A percentile compares a stretch with the other conserved stretches of the same genome.
Evolutionary conservation across 2,113 vertebrate genomes (phyloP).

Genomic region (Chlorocebus sabaeus): DNA sequence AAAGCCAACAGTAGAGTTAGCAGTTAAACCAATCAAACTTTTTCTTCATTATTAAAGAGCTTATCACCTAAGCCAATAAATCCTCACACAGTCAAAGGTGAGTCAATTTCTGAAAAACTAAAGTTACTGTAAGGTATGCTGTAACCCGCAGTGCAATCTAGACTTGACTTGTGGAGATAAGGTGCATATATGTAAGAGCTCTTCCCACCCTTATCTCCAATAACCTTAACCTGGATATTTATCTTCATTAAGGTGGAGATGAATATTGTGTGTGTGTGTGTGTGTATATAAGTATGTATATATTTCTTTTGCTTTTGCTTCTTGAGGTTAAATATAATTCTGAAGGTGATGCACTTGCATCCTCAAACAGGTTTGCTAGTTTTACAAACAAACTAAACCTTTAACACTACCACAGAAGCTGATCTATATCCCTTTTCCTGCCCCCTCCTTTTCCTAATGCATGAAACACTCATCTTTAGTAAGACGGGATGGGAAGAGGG

Average conservation of each 20-base stretch:
- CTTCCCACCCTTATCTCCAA: neutral
- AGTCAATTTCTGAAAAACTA: neutral
- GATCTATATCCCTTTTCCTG: neutral
- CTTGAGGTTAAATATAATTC: conserved; percentile 1
- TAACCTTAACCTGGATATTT: neutral
- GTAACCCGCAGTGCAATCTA: neutral
- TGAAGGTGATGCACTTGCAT: neutral
- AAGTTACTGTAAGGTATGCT: neutral
- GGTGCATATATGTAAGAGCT: neutral
- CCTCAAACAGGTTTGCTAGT: neutral
- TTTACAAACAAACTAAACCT: neutral
- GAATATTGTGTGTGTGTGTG: neutral
- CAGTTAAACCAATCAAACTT: neutral
- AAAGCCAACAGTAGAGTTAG: neutral
- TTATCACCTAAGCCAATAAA: conserved; percentile 42
- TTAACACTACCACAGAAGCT: neutral
- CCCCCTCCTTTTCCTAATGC: neutral
- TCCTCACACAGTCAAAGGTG: neutral
- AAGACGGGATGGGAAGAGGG: accelerated
- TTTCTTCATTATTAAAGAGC: neutral
- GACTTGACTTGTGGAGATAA: conserved; percentile 6
- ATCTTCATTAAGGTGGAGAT: conserved; percentile 7
- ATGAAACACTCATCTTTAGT: neutral
- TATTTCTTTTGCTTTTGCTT: neutral
- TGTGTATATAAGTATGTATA: neutral